These are phyloP conservation scores for Ectemnius lituratus DNA, from an alignment of 2,888 invertebrate species.

Conservation along the genomic window DNA sequence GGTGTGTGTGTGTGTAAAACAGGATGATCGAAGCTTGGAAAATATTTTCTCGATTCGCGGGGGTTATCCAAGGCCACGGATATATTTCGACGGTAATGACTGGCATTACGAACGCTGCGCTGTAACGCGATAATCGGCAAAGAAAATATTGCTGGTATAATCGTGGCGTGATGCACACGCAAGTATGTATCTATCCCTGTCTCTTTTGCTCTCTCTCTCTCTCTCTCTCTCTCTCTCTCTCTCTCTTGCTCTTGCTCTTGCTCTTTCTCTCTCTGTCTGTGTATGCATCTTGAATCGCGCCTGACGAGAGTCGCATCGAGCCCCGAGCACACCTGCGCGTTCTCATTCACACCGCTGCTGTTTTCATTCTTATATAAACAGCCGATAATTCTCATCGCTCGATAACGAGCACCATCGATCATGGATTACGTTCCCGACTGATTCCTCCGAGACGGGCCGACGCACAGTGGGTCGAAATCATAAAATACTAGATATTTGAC, in stretches of 20 bases:
- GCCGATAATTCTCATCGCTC: neutral
- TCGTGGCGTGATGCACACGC: slow-evolving; percentile 3
- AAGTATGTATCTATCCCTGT: slow-evolving; percentile 12
- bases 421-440: slow-evolving; percentile 9
- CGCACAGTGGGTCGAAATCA: no score
- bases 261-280: neutral
- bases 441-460: no score
- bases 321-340: neutral
- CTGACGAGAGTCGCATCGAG: neutral
- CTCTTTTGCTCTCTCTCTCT: slow-evolving; percentile 10
- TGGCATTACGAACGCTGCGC: slow-evolving; percentile 3
- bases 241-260: neutral
- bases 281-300: neutral
- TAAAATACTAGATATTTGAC: no score
- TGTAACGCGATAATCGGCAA: slow-evolving; percentile 19
- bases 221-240: neutral
- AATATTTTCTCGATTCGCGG: slow-evolving; percentile 33
- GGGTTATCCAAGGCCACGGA: slow-evolving; percentile 37
- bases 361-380: slow-evolving; percentile 7
- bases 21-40: slow-evolving; percentile 1
- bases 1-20: no score
- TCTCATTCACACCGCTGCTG: neutral
- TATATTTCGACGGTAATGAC: slow-evolving; percentile 13
- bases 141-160: slow-evolving; percentile 4
- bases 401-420: neutral